Conservation (phyloP, 35 echinoderm and acorn worm genomes). For the Chiridota heheva region DNA sequence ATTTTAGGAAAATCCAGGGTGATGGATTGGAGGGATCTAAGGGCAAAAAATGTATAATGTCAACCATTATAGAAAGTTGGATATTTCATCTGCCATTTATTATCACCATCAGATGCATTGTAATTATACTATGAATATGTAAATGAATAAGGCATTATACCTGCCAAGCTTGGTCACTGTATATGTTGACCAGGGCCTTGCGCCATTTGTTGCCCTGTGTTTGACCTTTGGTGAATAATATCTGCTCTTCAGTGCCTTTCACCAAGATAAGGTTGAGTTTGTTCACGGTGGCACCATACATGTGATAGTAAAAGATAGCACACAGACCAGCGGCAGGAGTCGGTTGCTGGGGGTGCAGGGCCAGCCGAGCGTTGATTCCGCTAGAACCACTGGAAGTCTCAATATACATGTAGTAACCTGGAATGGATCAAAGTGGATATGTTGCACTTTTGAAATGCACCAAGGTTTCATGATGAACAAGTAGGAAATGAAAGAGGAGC, state of each 20-base stretch:
- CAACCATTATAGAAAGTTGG: no score
- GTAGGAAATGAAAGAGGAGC: neutral
- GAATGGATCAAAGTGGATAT: neutral
- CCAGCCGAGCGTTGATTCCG: constrained; percentile 14
- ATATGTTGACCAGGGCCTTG: constrained; percentile 42
- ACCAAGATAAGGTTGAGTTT: constrained; percentile 45
- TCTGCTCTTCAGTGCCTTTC: constrained; percentile 17
- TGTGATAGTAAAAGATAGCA: constrained; percentile 55
- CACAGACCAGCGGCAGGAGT: constrained; percentile 10
- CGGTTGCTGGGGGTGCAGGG: constrained; percentile 40
- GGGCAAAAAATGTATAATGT: no score
- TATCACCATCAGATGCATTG: no score
- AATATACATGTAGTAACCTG: constrained; percentile 59
- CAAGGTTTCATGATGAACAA: neutral
- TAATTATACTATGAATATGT: no score
- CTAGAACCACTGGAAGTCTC: constrained; percentile 10
- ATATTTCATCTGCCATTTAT: no score
- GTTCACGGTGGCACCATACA: constrained; percentile 37
- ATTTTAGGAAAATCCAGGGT: no score
- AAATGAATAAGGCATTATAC: neutral
- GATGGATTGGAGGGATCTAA: no score
- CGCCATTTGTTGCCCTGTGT: constrained; percentile 90
- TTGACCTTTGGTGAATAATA: constrained; percentile 74
- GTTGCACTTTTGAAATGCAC: no score
- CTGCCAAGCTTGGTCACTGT: constrained; percentile 35